Conservation (phyloP, 2,797 vertebrate genomes). For the Pipistrellus pipistrellus region DNA sequence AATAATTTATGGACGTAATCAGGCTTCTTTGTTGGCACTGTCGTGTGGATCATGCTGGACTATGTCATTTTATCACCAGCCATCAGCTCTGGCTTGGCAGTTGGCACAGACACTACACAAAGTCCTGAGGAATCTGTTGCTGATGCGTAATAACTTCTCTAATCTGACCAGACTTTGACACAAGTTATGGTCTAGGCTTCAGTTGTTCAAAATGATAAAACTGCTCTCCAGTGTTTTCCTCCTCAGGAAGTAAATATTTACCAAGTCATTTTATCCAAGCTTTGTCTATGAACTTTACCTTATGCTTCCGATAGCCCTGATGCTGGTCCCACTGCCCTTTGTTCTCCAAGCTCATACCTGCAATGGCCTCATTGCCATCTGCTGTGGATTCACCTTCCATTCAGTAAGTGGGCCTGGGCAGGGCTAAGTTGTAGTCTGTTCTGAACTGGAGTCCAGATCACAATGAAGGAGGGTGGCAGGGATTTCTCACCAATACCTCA, state of each 20-base stretch:
- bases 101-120: neutral
- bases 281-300: neutral
- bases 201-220: neutral
- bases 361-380: accelerated
- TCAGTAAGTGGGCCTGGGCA: neutral
- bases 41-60: neutral
- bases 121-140: neutral
- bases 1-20: neutral
- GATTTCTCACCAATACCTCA: too few species aligned
- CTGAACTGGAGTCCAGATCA: neutral
- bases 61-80: neutral
- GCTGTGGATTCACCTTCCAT: neutral
- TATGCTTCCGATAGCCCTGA: neutral
- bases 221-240: accelerated
- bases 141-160: neutral
- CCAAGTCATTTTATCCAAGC: neutral
- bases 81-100: too few species aligned
- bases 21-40: neutral
- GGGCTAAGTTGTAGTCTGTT: accelerated
- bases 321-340: neutral
- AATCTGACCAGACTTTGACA: neutral
- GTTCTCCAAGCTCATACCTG: neutral
- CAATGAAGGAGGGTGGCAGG: accelerated
- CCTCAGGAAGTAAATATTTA: too few species aligned
- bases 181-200: neutral